phyloP scores from a whole-genome alignment of 2,113 vertebrate genomes.

The Atrichornis clamosus region DNA sequence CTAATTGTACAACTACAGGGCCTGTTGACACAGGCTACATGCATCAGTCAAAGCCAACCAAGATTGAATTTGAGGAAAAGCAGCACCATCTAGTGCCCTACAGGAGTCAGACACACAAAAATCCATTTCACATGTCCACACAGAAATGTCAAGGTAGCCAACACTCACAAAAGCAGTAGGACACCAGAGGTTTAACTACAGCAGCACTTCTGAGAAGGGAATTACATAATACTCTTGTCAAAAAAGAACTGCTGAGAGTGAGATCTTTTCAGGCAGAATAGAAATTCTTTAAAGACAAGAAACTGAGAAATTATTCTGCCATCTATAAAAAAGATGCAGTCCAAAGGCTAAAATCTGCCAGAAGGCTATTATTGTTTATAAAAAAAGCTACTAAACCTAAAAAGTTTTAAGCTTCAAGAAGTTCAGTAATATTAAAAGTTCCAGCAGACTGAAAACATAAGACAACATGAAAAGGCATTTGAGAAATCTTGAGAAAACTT shows the following conservation, averaged over 20 bases:
- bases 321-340: not conserved
- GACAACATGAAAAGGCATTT: not conserved
- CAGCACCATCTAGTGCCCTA: conserved; percentile 64
- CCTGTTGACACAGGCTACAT: not conserved
- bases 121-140: not conserved
- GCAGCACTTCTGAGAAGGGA: not conserved
- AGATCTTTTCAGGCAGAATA: not conserved
- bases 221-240: not conserved
- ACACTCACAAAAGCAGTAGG: not conserved
- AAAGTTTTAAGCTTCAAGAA: not conserved
- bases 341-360: not conserved
- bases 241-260: not conserved
- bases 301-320: not conserved
- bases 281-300: not conserved
- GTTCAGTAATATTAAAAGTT: not conserved
- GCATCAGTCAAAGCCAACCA: not conserved
- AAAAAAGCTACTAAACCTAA: not conserved
- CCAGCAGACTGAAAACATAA: not conserved
- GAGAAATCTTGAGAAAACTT: not conserved
- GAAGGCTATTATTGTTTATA: not conserved
- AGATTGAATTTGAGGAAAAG: not conserved
- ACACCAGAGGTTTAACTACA: not conserved
- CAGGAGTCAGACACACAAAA: not conserved
- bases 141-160: not conserved
- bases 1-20: not conserved